Percentiles rank a stretch among this genome's conserved stretches.
These are phyloP conservation scores for Etheostoma perlongum DNA, from an alignment of 2,797 vertebrate species.

Conservation along the genomic window DNA sequence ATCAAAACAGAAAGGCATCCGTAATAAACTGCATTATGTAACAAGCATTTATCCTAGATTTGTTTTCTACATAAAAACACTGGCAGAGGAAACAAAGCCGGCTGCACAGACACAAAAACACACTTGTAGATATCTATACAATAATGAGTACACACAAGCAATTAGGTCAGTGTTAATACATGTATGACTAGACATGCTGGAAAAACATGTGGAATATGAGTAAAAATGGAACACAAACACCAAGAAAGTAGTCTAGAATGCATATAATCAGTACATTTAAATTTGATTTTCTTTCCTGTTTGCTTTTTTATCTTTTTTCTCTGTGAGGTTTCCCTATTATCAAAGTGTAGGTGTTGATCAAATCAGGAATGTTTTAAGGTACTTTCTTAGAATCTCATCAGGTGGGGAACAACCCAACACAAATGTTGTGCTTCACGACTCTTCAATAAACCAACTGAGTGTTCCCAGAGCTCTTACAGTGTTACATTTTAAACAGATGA, in stretches of 20 bases:
- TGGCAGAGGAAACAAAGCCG: background rate
- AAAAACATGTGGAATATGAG: conserved; percentile 40
- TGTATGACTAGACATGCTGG: conserved; percentile 18
- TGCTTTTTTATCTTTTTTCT: background rate
- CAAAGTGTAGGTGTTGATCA: conserved; percentile 1
- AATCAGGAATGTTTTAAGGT: background rate
- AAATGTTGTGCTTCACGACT: background rate
- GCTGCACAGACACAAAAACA: background rate
- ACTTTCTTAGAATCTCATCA: conserved; percentile 19
- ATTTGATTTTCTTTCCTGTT: background rate
- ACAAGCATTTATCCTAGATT: background rate
- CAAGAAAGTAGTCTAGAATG: background rate
- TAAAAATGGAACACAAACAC: conserved; percentile 21
- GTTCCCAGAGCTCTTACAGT: conserved; percentile 46
- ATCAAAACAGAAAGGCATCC: background rate
- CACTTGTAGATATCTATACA: background rate
- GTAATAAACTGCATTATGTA: background rate
- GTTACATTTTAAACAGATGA: conserved; percentile 69
- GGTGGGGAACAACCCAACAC: background rate
- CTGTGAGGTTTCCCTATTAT: conserved; percentile 5
- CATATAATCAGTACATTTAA: background rate
- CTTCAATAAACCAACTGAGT: background rate
- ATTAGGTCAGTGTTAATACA: conserved; percentile 35
- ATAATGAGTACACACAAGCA: conserved; percentile 26
- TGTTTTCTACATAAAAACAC: background rate